Percentiles rank a stretch among this genome's conserved stretches.
Conservation (phyloP, 2,113 vertebrate species). For the Ptilorrhoa leucosticta region DNA sequence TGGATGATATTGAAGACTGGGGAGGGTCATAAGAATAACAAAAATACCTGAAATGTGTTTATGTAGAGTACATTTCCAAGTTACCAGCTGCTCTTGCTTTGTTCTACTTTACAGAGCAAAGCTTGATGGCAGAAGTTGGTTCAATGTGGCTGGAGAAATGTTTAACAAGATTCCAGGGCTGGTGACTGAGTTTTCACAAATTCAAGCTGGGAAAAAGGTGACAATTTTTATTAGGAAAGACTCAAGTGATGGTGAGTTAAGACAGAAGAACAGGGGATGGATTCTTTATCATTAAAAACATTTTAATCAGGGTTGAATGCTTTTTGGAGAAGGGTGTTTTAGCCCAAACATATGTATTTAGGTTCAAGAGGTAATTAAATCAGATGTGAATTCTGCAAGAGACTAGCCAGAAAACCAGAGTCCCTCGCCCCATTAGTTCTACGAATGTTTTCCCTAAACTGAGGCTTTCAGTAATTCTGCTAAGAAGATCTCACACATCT, state of each 20-base stretch:
- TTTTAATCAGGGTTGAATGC: background rate
- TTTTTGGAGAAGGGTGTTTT: background rate
- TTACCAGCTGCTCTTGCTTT: background rate
- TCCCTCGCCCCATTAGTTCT: background rate
- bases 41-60: background rate
- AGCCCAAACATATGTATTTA: background rate
- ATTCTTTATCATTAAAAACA: background rate
- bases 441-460: background rate
- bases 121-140: background rate
- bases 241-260: background rate
- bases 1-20: accelerated
- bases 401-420: background rate
- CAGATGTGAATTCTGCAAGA: background rate
- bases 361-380: background rate
- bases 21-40: background rate
- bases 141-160: background rate
- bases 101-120: background rate
- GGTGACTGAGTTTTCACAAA: background rate
- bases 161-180: background rate
- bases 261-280: background rate
- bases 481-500: background rate
- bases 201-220: background rate
- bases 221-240: background rate
- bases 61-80: background rate
- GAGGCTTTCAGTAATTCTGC: background rate